phyloP scores from a whole-genome alignment of 2,113 vertebrate species.

The Perca schrenkii region DNA sequence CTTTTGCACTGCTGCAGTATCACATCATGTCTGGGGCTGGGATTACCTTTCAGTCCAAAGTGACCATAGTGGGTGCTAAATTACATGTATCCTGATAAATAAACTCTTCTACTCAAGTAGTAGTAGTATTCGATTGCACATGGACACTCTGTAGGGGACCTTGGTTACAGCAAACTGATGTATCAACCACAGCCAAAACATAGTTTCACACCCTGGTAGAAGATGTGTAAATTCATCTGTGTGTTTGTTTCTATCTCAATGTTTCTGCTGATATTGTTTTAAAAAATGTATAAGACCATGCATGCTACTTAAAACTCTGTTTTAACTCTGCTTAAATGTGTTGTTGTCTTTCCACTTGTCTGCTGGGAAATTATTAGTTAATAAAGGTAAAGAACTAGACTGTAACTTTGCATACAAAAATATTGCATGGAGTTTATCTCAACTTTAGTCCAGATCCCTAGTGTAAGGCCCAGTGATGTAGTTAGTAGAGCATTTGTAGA shows the following conservation, averaged over 20 bases:
- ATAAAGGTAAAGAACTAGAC: constrained; percentile 57
- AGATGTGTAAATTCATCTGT: background rate
- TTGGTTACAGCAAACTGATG: background rate
- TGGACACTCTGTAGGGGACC: background rate
- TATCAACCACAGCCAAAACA: background rate
- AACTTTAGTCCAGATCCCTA: background rate
- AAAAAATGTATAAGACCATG: background rate
- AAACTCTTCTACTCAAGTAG: background rate
- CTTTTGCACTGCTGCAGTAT: background rate
- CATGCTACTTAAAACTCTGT: background rate
- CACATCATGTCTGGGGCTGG: background rate
- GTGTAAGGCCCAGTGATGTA: constrained; percentile 1
- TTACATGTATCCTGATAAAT: background rate
- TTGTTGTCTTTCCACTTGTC: constrained; percentile 34
- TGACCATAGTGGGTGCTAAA: background rate
- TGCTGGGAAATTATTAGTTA: constrained; percentile 54
- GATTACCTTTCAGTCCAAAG: background rate
- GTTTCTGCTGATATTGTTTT: background rate
- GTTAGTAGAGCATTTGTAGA: constrained; percentile 2
- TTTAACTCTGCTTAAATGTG: constrained; percentile 35
- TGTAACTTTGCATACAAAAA: background rate
- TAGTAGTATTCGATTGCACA: background rate
- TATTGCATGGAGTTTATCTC: background rate
- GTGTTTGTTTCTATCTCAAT: background rate
- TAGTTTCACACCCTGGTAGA: too few species aligned